These are phyloP conservation scores for Lynx canadensis DNA, from an alignment of 2,113 vertebrate genomes.

Conservation along the genomic window DNA sequence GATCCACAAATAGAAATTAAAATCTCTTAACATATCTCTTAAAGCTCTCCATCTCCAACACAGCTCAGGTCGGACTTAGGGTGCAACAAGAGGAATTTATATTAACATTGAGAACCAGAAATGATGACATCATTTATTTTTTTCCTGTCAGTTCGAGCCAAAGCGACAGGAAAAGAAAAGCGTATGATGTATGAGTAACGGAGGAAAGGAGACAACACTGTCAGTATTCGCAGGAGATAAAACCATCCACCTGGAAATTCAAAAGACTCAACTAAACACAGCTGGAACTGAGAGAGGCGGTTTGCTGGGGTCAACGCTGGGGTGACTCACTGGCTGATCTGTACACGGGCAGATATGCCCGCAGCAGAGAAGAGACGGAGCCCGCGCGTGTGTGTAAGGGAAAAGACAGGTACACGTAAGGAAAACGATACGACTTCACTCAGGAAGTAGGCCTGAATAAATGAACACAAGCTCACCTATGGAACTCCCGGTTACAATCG, in stretches of 20 bases:
- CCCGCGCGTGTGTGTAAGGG: fast-evolving
- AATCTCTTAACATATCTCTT: background rate
- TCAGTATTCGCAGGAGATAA: background rate
- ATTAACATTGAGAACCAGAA: background rate
- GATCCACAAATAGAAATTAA: background rate
- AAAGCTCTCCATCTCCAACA: background rate
- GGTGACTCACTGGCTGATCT: background rate
- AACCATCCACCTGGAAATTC: background rate
- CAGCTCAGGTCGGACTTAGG: background rate
- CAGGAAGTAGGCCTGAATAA: fast-evolving
- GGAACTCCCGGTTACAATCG: background rate
- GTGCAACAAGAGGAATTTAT: background rate
- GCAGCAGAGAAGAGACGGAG: fast-evolving
- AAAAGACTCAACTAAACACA: background rate
- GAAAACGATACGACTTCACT: background rate
- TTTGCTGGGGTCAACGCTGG: fast-evolving
- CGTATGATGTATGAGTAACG: background rate
- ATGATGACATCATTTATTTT: background rate
- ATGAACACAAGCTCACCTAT: fast-evolving
- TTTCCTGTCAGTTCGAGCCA: background rate
- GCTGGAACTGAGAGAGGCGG: background rate
- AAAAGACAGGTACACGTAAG: background rate
- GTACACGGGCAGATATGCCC: fast-evolving
- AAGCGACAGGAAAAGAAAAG: background rate
- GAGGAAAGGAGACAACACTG: no score